These are phyloP conservation scores for Heteropelma amictum DNA, from an alignment of 2,888 invertebrate species.

Conservation along the genomic window DNA sequence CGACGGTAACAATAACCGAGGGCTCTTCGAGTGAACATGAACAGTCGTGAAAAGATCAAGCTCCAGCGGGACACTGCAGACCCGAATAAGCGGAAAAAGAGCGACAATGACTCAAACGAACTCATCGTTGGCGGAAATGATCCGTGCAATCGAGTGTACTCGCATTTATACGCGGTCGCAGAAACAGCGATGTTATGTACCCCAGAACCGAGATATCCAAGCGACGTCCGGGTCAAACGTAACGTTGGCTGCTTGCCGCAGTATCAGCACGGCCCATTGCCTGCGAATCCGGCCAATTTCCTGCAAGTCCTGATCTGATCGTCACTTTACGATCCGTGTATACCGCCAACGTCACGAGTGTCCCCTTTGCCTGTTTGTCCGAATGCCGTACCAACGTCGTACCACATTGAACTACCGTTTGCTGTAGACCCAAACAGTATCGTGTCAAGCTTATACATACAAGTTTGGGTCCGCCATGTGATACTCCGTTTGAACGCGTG, in stretches of 20 bases:
- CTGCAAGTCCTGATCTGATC: slow-evolving; percentile 75
- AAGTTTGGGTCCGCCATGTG: slow-evolving; percentile 31
- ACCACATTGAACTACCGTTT: slow-evolving; percentile 22
- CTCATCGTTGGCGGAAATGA: too few species aligned
- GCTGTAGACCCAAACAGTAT: slow-evolving; percentile 33
- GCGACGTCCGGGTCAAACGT: slow-evolving; percentile 64
- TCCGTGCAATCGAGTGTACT: too few species aligned
- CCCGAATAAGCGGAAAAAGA: too few species aligned
- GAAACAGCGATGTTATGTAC: not conserved
- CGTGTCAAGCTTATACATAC: slow-evolving; percentile 16
- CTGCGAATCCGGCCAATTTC: slow-evolving; percentile 77
- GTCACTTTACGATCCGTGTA: slow-evolving; percentile 77
- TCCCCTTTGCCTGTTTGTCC: slow-evolving; percentile 21
- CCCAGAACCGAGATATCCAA: slow-evolving; percentile 39
- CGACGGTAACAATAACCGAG: too few species aligned
- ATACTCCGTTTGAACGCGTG: not conserved
- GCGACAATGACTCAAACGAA: too few species aligned
- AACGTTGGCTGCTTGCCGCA: slow-evolving; percentile 58
- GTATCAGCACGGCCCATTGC: slow-evolving; percentile 77
- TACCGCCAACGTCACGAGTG: slow-evolving; percentile 46
- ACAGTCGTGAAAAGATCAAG: too few species aligned
- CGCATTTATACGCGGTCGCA: not conserved
- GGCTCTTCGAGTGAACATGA: too few species aligned
- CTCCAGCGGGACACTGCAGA: too few species aligned
- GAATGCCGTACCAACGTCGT: slow-evolving; percentile 24